Evolutionary conservation across 2,888 invertebrate genomes (phyloP), one percentile per base, ranked within the genome.

Genomic region (Lasioglossum vierecki): DNA sequence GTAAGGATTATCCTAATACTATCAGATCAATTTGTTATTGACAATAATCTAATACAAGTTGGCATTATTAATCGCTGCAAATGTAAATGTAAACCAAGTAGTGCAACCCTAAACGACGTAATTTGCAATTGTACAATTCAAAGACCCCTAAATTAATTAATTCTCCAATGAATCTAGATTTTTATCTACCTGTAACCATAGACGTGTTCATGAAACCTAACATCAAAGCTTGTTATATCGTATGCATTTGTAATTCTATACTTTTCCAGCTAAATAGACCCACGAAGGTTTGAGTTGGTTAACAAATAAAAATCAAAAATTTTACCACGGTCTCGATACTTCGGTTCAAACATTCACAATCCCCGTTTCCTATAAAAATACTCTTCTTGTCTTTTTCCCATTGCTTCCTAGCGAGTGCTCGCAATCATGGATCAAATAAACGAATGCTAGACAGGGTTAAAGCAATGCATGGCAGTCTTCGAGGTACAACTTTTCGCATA

Each of bases 401-500:
- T 4, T 30, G n/a, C 30, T 18, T 68, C n/a, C 39, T 11, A 39
- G 22, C 15, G 13, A 35, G 18, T n/a, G 2, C 2, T 22, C 6
- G 18, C 4, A n/a, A 6, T 15, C 30, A 9, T 26, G 13, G n/a
- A 49, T 70, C 35, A 76, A 66, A 53, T 46, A 18, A 80, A 60
- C 63, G 15, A 49, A 35, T 46, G 41, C 22, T 6, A 15, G 5
- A 5, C 44, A 82, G 35, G 35, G 35, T 66, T 35, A 66, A 77
- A 74, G 26, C 57, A 46, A 22, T 63, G 53, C 70, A 70, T 44
- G 9, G n/a, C 66, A 68, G 68, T 49, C 53, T 44, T 70, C 11
- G 44, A 79, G 26, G 26, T 30, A 53, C 63, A 53, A 53, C 53
- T 60, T 70, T 74, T 71, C 82, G 68, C 83, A 30, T 79, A 81